Conservation (phyloP, 64 coral and sea anemone genomes). For the Montipora capricornis region DNA sequence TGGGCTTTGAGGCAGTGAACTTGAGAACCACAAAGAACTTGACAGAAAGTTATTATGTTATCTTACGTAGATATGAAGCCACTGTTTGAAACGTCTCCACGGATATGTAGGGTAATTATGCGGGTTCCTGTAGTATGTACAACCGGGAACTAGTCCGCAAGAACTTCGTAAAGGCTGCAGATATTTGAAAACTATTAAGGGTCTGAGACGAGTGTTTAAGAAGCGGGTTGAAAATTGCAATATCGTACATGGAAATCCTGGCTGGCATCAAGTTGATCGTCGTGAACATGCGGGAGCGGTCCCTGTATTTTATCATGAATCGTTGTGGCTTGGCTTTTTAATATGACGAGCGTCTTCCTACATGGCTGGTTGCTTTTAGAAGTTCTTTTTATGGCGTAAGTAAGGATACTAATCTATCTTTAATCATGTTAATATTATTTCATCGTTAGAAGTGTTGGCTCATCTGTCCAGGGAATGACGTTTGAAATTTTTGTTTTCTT, state of each 20-base stretch:
- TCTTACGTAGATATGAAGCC: no score
- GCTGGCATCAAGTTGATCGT: no score
- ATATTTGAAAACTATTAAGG: not conserved
- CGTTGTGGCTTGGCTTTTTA: not conserved
- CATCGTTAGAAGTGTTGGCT: no score
- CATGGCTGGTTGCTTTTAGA: not conserved
- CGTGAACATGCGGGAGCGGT: not conserved
- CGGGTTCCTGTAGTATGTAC: no score
- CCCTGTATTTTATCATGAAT: not conserved
- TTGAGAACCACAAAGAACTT: not conserved
- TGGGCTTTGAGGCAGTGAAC: constrained; percentile 6
- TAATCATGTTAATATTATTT: no score
- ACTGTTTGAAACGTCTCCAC: no score
- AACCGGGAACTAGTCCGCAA: not conserved
- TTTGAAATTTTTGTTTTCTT: no score
- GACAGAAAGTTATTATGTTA: not conserved
- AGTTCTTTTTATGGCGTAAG: not conserved
- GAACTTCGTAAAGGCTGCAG: not conserved
- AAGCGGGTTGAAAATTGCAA: not conserved
- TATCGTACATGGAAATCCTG: not conserved
- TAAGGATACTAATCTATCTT: not conserved
- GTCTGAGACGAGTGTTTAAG: not conserved
- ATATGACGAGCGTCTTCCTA: not conserved
- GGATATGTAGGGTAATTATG: no score
- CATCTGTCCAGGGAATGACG: no score